A percentile compares a stretch with the other conserved stretches of the same genome.
Evolutionary conservation across 2,888 invertebrate species (phyloP).

Genomic region (Nebria salina): DNA sequence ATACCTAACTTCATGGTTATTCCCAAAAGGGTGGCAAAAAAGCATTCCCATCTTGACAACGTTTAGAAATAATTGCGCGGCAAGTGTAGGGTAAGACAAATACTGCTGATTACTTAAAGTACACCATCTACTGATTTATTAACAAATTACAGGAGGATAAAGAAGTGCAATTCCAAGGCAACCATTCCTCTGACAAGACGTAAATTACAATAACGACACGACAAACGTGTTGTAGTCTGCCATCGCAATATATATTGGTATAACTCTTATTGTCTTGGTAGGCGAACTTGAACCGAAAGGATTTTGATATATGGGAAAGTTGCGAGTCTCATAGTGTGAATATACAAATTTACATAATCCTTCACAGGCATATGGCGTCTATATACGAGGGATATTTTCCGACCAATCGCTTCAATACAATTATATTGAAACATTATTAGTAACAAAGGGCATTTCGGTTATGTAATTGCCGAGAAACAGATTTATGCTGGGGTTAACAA

Average conservation of each 20-base stretch:
- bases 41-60: no score
- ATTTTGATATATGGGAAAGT: constrained; percentile 8
- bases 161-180: neutral
- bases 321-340: neutral
- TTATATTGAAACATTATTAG: neutral
- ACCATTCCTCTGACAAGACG: neutral
- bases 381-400: no score
- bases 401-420: no score
- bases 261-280: neutral
- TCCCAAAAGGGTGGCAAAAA: no score
- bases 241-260: neutral
- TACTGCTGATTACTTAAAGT: no score
- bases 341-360: constrained; percentile 17
- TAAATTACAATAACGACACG: neutral
- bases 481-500: neutral
- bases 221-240: neutral
- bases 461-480: neutral
- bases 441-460: neutral
- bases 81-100: no score
- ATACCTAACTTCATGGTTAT: no score
- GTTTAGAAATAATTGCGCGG: no score
- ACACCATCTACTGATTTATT: neutral
- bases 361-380: neutral
- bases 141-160: neutral
- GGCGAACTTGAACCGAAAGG: neutral